phyloP scores from a whole-genome alignment of 2,888 invertebrate genomes.

The Odontocerum albicorne region DNA sequence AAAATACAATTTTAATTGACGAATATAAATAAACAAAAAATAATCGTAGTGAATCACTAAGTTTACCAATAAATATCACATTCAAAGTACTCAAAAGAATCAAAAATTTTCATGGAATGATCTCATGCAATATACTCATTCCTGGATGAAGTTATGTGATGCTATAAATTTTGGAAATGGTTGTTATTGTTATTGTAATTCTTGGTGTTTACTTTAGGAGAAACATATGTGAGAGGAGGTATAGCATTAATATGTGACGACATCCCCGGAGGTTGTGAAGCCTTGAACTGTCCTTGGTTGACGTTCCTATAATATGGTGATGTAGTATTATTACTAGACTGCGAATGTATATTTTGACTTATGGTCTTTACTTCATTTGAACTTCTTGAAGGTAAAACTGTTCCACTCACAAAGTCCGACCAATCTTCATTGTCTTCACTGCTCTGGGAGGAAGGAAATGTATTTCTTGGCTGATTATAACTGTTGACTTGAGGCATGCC shows the following conservation, averaged over 20 bases:
- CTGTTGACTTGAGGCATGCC: slow-evolving; percentile 27
- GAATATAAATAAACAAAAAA: slow-evolving; percentile 18
- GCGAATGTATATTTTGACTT: slow-evolving; percentile 35
- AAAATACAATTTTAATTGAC: background rate
- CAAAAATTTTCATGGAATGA: slow-evolving; percentile 5
- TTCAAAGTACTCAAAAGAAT: slow-evolving; percentile 2
- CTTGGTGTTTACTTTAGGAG: slow-evolving; percentile 49
- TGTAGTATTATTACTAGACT: slow-evolving; percentile 14
- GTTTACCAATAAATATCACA: slow-evolving; percentile 34
- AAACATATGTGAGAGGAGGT: slow-evolving; percentile 53
- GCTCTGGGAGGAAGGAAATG: slow-evolving; percentile 37
- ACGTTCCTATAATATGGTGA: slow-evolving; percentile 19
- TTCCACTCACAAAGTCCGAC: slow-evolving; percentile 56
- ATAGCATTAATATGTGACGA: slow-evolving; percentile 42
- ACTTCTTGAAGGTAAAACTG: slow-evolving; percentile 39
- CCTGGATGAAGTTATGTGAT: slow-evolving; percentile 41
- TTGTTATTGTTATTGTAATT: slow-evolving; percentile 48
- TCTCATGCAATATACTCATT: slow-evolving; percentile 32
- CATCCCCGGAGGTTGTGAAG: background rate
- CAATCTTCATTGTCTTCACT: slow-evolving; percentile 52
- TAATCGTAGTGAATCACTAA: slow-evolving; percentile 21
- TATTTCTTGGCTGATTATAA: slow-evolving; percentile 43
- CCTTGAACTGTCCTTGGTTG: slow-evolving; percentile 8
- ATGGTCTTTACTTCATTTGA: slow-evolving; percentile 33
- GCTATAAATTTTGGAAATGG: slow-evolving; percentile 60